Base-by-base conservation (phyloP, 2,888 invertebrate genomes). In the Drosophila sordidula region DNA sequence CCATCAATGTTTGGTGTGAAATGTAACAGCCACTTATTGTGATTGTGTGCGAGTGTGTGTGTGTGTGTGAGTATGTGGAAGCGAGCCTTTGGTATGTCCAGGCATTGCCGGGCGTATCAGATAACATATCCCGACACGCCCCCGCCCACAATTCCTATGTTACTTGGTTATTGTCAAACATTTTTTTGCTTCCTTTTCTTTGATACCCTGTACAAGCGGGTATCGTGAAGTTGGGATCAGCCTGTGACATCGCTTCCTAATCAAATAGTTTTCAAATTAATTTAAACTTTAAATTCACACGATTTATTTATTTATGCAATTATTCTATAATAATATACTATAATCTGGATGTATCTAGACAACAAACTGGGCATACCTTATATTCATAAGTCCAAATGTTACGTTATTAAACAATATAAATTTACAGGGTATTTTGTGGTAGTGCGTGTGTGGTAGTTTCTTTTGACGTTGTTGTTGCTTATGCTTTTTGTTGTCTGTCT, bases 21-120 rank as follows among this genome's bases (percentile, higher is more conserved):
- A 89, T 87, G 85, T 86, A 87, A 88, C 89, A 89, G 81, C 85
- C 85, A 87, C 89, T 89, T 86, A 87, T 85, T 87, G 73, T 79
- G 87, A 87, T 89, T 86, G 86, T 89, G 62, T 65, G 57, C 39
- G 69, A 16, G 55, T 44, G 47, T 6, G 39, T 36, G 49, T 32
- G 29, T n/a, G 50, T 12, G 41, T 32, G n/a, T 25, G 55, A 14
- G 25, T 42, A 14, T 52, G 16, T 44, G 51, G 26, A n/a, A 44
- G 49, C 49, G 52, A 41, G 45, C 51, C 34, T 49, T 32, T 54
- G 22, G 26, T 39, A 52, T 29, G 42, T 42, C 54, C 54, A 54
- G 47, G 45, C 56, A 41, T 41, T 56, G 62, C 51, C 69, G 63
- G 59, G 56, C 78, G 44, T 85, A 84, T 87, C 86, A 73, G 88